phyloP scores from a whole-genome alignment of 2,888 invertebrate species.

The Ennomos erosarius region DNA sequence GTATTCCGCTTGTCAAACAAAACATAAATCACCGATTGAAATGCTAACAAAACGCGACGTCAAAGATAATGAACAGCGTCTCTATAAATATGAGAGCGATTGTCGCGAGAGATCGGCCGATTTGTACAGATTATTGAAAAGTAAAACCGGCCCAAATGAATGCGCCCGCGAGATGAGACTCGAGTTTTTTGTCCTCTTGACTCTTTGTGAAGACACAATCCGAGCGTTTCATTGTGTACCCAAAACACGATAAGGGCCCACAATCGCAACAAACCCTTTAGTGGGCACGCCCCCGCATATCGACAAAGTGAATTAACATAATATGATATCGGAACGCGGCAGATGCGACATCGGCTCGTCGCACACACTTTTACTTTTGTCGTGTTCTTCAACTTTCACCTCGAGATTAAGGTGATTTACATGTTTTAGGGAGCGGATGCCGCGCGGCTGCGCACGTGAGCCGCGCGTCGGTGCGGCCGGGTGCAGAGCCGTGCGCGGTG shows the following conservation, averaged over 20 bases:
- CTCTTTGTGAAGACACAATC: slow-evolving; percentile 66
- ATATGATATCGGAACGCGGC: slow-evolving; percentile 63
- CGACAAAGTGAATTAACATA: slow-evolving; percentile 67
- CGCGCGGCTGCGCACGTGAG: slow-evolving; percentile 47
- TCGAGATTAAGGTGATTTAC: slow-evolving; percentile 75
- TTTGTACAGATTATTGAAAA: slow-evolving; percentile 72
- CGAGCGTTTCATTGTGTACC: slow-evolving; percentile 58
- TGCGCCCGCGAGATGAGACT: slow-evolving; percentile 53
- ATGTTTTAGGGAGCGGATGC: slow-evolving; percentile 56
- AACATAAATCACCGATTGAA: slow-evolving; percentile 71
- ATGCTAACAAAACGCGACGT: slow-evolving; percentile 60
- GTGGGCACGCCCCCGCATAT: slow-evolving; percentile 57
- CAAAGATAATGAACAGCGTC: slow-evolving; percentile 57
- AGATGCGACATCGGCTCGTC: slow-evolving; percentile 63
- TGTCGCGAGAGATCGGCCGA: slow-evolving; percentile 70
- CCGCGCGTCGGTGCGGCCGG: slow-evolving; percentile 5
- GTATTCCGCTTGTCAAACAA: slow-evolving; percentile 41
- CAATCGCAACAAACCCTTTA: slow-evolving; percentile 67
- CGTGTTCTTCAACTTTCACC: slow-evolving; percentile 81
- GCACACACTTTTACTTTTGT: slow-evolving; percentile 79
- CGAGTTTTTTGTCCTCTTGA: slow-evolving; percentile 67
- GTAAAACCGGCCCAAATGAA: slow-evolving; percentile 64
- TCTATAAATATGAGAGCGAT: slow-evolving; percentile 56
- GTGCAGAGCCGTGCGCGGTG: slow-evolving; percentile 18
- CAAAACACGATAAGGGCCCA: slow-evolving; percentile 63